A percentile compares a stretch with the other conserved stretches of the same genome.
Conservation (phyloP, 2,113 vertebrate genomes). For the Pomatorhinus ruficollis region DNA sequence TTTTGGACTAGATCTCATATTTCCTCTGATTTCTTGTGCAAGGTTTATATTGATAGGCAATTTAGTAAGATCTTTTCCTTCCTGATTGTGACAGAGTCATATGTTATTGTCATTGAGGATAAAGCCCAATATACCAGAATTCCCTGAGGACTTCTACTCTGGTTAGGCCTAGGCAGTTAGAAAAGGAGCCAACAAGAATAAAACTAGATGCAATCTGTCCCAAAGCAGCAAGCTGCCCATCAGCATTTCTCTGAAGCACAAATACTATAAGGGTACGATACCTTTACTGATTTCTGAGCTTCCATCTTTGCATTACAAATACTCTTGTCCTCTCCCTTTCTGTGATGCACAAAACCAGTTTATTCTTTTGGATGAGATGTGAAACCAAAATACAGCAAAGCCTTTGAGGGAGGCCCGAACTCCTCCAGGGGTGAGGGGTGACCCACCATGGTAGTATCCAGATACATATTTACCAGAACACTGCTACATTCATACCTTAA, state of each 20-base stretch:
- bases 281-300: neutral
- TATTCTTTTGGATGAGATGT: neutral
- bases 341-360: neutral
- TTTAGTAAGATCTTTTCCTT: neutral
- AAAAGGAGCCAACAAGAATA: neutral
- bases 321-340: neutral
- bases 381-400: neutral
- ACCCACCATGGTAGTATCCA: neutral
- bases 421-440: neutral
- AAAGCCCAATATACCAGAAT: neutral
- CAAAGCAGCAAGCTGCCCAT: neutral
- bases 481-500: neutral
- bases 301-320: neutral
- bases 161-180: neutral
- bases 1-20: neutral
- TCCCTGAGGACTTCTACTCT: neutral
- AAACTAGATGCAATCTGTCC: neutral
- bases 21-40: neutral
- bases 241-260: neutral
- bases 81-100: neutral
- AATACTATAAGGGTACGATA: fast-evolving
- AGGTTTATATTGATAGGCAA: neutral
- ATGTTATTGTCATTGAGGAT: neutral
- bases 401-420: neutral
- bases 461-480: neutral